These are phyloP conservation scores for Hoplodrina ambigua DNA, from an alignment of 2,888 invertebrate species.

Conservation along the genomic window DNA sequence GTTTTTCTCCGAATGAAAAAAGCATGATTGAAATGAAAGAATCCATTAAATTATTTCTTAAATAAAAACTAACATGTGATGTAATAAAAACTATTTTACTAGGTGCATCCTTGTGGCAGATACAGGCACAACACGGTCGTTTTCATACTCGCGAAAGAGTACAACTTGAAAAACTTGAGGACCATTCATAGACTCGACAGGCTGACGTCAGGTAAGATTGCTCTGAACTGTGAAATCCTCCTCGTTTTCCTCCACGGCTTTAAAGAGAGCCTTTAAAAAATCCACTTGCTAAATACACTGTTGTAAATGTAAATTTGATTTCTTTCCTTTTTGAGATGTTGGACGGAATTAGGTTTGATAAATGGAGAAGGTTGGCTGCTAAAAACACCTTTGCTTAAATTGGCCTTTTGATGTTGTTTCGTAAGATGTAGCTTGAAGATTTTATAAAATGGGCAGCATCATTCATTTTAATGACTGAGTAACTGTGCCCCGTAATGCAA, in stretches of 20 bases:
- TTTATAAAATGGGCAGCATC: not conserved
- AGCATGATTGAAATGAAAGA: slow-evolving; percentile 22
- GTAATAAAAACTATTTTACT: slow-evolving; percentile 64
- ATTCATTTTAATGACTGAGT: not conserved
- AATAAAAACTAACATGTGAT: slow-evolving; percentile 21
- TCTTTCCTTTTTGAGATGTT: slow-evolving; percentile 22
- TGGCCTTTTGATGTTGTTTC: not conserved
- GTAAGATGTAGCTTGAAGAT: not conserved
- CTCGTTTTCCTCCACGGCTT: slow-evolving; percentile 25
- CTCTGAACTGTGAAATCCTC: slow-evolving; percentile 39
- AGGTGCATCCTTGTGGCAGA: slow-evolving; percentile 99
- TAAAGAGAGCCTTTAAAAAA: slow-evolving; percentile 31
- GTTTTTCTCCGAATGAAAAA: slow-evolving; percentile 18
- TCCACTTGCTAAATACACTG: slow-evolving; percentile 19
- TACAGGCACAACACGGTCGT: slow-evolving; percentile 99
- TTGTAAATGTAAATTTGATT: slow-evolving; percentile 16
- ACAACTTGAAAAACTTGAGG: slow-evolving; percentile 97
- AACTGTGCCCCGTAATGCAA: not conserved
- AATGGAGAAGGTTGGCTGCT: slow-evolving; percentile 12
- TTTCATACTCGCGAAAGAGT: slow-evolving; percentile 98
- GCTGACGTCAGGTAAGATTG: slow-evolving; percentile 95
- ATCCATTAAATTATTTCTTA: not conserved
- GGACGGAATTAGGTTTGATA: slow-evolving; percentile 4
- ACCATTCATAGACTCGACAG: slow-evolving; percentile 99
- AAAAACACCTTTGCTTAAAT: not conserved